Base-by-base conservation (phyloP, 2,797 vertebrate species). In the Lithobates sylvaticus region DNA sequence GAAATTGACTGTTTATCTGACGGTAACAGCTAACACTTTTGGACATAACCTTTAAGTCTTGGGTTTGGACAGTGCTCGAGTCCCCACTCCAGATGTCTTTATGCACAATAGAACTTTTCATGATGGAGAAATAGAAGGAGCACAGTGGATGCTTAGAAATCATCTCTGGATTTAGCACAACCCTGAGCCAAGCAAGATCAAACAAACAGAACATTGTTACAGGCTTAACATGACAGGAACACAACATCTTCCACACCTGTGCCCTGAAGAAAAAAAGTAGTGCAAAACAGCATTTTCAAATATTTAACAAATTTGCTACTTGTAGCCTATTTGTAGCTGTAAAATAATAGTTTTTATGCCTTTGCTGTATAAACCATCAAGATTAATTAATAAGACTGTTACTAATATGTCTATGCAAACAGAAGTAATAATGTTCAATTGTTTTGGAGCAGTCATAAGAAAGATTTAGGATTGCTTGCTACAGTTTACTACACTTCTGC, bases 161-260 rank as follows among this genome's bases (percentile, higher is more conserved):
- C 58, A 73, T 77, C 74, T 81, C 61, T 81, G 42, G 76, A 78
- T 29, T 81, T 81, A 50, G 71, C 69, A 71, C 61, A 78, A 85
- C 74, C 61, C 18, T 39, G 67, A 47, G 78, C 72, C 54, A 77
- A 72, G 74, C 54, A 73, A 84, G 86, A 88, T 85, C 73, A 81
- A 81, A 85, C 78, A 85, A 88, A 88, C 42, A 86, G 27, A 34
- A 81, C 79, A 85, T 82, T 86, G 85, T 86, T 86, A 82, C 65
- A 61, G 69, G 79, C 73, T 64, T 72, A 81, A 86, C 78, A 34
- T 86, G 84, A 76, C 32, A 70, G 64, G 27, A 75, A 64, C 47
- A 70, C 42, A 44, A 54, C 74, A 47, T 71, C 78, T 50, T 77
- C 65, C 50, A 76, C 85, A 86, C 85, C 85, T 84, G 73, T 58